Percentiles rank a stretch among this genome's conserved stretches.
These are phyloP conservation scores for Drosophila borborema DNA, from an alignment of 2,888 invertebrate genomes.

Conservation along the genomic window DNA sequence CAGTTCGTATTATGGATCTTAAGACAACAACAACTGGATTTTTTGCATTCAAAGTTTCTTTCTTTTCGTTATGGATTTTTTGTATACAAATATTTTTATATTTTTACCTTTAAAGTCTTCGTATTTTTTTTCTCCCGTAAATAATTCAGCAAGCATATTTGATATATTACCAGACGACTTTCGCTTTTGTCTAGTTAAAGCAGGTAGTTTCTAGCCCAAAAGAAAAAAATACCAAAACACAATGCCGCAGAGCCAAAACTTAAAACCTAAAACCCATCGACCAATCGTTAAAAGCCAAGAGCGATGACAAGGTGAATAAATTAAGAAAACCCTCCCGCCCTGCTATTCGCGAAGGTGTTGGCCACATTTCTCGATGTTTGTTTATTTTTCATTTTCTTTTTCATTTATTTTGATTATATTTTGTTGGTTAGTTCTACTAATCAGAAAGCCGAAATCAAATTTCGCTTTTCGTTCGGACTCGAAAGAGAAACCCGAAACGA, in stretches of 20 bases:
- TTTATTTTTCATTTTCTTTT: conserved; percentile 1
- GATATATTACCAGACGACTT: conserved; percentile 68
- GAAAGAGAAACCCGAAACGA: conserved; percentile 80
- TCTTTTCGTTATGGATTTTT: conserved; percentile 11
- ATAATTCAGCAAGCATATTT: conserved; percentile 60
- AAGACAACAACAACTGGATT: conserved; percentile 6
- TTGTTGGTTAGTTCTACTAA: conserved; percentile 69
- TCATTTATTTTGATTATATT: conserved; percentile 13
- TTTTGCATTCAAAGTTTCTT: conserved; percentile 29
- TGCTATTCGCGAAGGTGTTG: conserved; percentile 55
- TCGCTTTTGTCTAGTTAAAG: conserved; percentile 63
- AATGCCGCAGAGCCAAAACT: conserved; percentile 10
- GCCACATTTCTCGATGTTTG: conserved; percentile 34
- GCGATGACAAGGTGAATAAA: conserved; percentile 75
- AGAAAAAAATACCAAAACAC: background rate
- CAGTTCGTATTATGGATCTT: conserved; percentile 8
- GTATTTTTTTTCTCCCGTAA: conserved; percentile 28
- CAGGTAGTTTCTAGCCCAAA: conserved; percentile 56
- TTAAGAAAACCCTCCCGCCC: conserved; percentile 54
- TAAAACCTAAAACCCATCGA: conserved; percentile 33
- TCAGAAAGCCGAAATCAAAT: conserved; percentile 79
- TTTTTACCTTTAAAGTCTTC: conserved; percentile 7
- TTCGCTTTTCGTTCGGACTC: conserved; percentile 74
- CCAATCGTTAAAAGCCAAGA: conserved; percentile 51
- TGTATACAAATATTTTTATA: conserved; percentile 14